Conservation (phyloP, 30 jellyfish, hydroid and myxozoan genomes). For the Phacellophora camtschatica region DNA sequence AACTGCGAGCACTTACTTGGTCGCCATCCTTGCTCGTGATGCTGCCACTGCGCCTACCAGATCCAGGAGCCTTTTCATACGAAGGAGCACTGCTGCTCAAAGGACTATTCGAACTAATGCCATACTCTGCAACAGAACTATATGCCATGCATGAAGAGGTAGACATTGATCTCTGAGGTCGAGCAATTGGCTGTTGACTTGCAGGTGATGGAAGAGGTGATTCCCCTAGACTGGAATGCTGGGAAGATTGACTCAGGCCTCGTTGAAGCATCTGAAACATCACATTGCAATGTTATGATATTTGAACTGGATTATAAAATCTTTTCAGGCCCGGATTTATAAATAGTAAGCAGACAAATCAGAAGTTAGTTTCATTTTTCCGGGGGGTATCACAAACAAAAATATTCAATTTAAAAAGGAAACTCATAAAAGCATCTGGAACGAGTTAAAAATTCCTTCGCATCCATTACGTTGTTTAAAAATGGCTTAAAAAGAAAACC, state of each 20-base stretch:
- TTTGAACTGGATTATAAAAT: neutral
- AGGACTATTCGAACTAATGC: conserved; percentile 40
- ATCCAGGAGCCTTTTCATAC: conserved; percentile 99
- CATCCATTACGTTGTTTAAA: no score
- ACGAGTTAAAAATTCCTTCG: no score
- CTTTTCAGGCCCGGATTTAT: no score
- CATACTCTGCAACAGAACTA: conserved; percentile 82
- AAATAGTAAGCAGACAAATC: no score
- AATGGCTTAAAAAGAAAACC: no score
- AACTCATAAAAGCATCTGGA: no score
- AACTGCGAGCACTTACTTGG: conserved; percentile 49
- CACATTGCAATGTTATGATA: no score
- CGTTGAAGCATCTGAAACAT: conserved; percentile 76
- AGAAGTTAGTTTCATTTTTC: no score
- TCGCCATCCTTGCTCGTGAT: conserved; percentile 94
- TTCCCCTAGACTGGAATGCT: conserved; percentile 74
- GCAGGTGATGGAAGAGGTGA: conserved; percentile 98
- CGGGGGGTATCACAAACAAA: no score
- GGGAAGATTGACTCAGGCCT: conserved; percentile 70
- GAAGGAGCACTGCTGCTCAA: conserved; percentile 93
- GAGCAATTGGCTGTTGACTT: conserved; percentile 77
- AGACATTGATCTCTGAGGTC: conserved; percentile 89
- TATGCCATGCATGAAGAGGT: conserved; percentile 79
- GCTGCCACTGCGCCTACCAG: conserved; percentile 94
- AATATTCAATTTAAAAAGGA: no score